Percentiles rank a stretch among this genome's conserved stretches.
Conservation (phyloP, 2,113 vertebrate species). For the Eublepharis macularius region DNA sequence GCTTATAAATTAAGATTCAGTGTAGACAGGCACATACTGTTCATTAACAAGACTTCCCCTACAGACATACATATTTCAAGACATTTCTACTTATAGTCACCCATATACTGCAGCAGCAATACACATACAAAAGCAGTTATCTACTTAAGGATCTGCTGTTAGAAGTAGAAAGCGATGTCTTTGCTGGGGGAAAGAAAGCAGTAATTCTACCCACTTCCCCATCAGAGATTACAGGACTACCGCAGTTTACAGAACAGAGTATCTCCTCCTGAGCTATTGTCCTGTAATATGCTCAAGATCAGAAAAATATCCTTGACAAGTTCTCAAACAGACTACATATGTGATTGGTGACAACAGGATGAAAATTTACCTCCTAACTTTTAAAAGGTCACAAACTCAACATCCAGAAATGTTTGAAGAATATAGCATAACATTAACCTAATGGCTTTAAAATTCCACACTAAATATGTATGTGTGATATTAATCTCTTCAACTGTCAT, state of each 20-base stretch:
- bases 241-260: background rate
- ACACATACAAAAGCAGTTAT: background rate
- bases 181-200: background rate
- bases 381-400: background rate
- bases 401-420: background rate
- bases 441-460: too few species aligned
- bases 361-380: background rate
- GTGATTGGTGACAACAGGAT: background rate
- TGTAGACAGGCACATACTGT: slow-evolving; percentile 4
- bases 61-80: background rate
- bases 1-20: slow-evolving; percentile 19
- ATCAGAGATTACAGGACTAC: background rate
- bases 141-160: background rate
- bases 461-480: too few species aligned
- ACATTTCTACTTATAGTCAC: background rate
- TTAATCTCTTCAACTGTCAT: too few species aligned
- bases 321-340: background rate
- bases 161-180: background rate
- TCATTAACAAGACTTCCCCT: background rate
- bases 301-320: background rate
- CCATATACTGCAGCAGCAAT: background rate
- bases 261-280: background rate
- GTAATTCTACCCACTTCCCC: background rate
- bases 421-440: too few species aligned
- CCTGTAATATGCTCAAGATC: background rate